A percentile compares a stretch with the other conserved stretches of the same genome.
phyloP scores from a whole-genome alignment of 2,113 vertebrate genomes.

The Delphinapterus leucas region DNA sequence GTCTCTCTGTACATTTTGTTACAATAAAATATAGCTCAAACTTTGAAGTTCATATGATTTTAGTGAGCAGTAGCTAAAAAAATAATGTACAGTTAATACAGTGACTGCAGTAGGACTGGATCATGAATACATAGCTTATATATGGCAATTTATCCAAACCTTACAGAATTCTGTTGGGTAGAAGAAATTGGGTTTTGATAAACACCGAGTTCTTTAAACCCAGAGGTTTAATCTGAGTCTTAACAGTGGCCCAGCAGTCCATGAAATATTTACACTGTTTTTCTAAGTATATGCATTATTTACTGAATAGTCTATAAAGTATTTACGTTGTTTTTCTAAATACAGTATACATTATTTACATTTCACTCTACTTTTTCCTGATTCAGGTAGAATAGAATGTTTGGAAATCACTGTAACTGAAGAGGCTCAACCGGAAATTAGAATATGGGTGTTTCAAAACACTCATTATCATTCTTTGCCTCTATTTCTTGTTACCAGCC shows the following conservation, averaged over 20 bases:
- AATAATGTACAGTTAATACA: not conserved
- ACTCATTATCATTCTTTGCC: not conserved
- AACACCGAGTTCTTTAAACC: constrained; percentile 65
- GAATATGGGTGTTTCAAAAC: not conserved
- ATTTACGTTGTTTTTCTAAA: constrained; percentile 78
- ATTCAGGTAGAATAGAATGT: constrained; percentile 54
- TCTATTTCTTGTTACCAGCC: not conserved
- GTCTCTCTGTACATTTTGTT: not conserved
- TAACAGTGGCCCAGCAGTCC: constrained; percentile 58
- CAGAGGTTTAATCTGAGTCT: constrained; percentile 68
- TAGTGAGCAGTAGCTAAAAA: not conserved
- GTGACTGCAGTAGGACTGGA: not conserved
- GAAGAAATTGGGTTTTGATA: constrained; percentile 73
- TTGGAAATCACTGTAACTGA: constrained; percentile 32
- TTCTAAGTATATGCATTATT: constrained; percentile 79
- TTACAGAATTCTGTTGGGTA: constrained; percentile 52
- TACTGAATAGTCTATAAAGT: constrained; percentile 75
- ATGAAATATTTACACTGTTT: constrained; percentile 78
- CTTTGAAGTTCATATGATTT: not conserved
- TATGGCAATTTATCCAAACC: constrained; percentile 49
- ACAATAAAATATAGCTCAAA: not conserved
- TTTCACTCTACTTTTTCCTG: constrained; percentile 59
- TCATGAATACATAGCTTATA: constrained; percentile 31
- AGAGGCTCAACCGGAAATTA: not conserved
- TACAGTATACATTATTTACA: constrained; percentile 77